A percentile compares a stretch with the other conserved stretches of the same genome.
Conservation (phyloP, 2,797 vertebrate genomes). For the Anomalospiza imberbis region DNA sequence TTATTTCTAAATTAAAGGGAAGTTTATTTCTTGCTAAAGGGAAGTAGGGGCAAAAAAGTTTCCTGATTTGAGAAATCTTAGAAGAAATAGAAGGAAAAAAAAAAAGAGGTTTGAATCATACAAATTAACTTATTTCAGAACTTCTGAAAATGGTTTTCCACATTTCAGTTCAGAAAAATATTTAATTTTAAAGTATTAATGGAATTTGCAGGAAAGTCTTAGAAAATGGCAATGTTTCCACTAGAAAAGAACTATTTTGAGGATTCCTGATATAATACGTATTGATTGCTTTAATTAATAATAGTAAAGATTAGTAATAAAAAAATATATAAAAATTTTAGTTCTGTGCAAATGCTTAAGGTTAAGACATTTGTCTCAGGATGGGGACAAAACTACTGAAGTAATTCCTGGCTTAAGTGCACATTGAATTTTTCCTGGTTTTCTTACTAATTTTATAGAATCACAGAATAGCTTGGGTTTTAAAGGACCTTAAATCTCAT, state of each 20-base stretch:
- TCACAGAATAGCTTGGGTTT: not conserved
- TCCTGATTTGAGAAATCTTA: not conserved
- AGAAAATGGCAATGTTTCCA: not conserved
- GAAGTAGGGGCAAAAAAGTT: not conserved
- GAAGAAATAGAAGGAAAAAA: not conserved
- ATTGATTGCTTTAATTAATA: not conserved
- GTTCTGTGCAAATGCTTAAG: not conserved
- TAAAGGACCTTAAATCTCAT: not conserved
- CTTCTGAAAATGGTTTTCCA: not conserved
- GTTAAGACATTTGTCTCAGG: rapidly evolving
- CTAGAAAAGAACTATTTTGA: not conserved
- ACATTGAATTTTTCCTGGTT: not conserved
- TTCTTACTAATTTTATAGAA: not conserved
- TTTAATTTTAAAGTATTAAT: not conserved
- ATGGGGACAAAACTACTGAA: not conserved
- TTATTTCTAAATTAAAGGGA: not conserved
- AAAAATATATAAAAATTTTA: not conserved
- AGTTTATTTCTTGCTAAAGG: not conserved
- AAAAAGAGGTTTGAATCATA: not conserved
- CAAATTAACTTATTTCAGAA: not conserved
- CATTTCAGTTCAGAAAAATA: not conserved
- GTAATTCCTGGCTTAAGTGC: not conserved
- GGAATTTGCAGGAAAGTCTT: not conserved
- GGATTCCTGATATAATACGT: not conserved
- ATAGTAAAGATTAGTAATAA: not conserved